These are phyloP conservation scores for Tiaroga cobitis DNA, from an alignment of 2,797 vertebrate genomes.

Conservation along the genomic window DNA sequence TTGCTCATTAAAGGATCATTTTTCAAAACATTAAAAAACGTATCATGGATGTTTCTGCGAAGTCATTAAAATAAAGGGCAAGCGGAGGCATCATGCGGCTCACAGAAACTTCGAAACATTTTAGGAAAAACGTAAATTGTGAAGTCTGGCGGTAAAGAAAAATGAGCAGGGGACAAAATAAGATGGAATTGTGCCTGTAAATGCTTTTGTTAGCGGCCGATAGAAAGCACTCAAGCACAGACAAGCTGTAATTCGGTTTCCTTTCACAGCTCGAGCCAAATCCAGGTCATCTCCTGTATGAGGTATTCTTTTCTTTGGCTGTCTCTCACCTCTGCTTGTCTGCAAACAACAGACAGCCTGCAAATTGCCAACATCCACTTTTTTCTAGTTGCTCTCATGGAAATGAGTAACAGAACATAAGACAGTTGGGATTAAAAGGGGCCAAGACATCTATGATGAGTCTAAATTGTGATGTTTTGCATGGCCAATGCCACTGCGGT, in stretches of 20 bases:
- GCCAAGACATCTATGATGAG: conserved; percentile 36
- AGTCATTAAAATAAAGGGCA: conserved; percentile 47
- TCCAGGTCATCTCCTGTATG: conserved; percentile 58
- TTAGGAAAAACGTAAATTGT: conserved; percentile 34
- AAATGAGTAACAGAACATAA: conserved; percentile 48
- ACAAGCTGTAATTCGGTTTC: conserved; percentile 60
- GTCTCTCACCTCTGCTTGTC: conserved; percentile 31
- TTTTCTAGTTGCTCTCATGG: conserved; percentile 36
- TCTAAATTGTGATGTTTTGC: conserved; percentile 37
- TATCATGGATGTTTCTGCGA: conserved; percentile 15
- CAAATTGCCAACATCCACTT: conserved; percentile 43
- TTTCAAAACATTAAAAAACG: conserved; percentile 34
- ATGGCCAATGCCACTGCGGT: background rate
- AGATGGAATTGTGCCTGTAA: conserved; percentile 56
- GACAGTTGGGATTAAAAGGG: conserved; percentile 47
- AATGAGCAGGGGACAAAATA: conserved; percentile 47
- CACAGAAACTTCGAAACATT: conserved; percentile 25
- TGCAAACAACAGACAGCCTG: conserved; percentile 44
- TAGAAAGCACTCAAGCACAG: conserved; percentile 58
- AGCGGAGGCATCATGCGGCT: conserved; percentile 17
- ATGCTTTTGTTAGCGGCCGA: conserved; percentile 55
- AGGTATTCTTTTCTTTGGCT: conserved; percentile 30
- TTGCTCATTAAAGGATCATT: conserved; percentile 56
- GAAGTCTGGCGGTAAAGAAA: conserved; percentile 18
- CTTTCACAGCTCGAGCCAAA: conserved; percentile 57